A percentile compares a stretch with the other conserved stretches of the same genome.
Conservation (phyloP, 2,797 vertebrate species). For the Chelmon rostratus region DNA sequence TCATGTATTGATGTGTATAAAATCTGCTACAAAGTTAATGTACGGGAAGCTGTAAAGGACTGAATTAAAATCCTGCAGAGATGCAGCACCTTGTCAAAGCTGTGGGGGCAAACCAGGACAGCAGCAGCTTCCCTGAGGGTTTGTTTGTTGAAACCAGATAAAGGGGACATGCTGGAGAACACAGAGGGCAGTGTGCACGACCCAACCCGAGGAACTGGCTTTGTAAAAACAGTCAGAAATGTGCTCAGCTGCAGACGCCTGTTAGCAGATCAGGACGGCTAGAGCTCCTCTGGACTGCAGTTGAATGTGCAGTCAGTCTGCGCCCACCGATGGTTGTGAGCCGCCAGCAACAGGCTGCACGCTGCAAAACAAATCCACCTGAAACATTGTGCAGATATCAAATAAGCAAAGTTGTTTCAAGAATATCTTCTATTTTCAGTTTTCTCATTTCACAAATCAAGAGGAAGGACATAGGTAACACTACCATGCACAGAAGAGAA, state of each 20-base stretch:
- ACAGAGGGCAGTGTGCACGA: slow-evolving; percentile 32
- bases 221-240: slow-evolving; percentile 25
- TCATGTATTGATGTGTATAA: not conserved
- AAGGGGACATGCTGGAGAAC: slow-evolving; percentile 34
- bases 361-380: not conserved
- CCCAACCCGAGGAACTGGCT: slow-evolving; percentile 32
- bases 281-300: not conserved
- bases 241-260: slow-evolving; percentile 52
- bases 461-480: not conserved
- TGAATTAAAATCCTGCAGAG: not conserved
- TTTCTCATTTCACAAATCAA: not conserved
- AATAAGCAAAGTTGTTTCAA: not conserved
- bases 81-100: too few relatives aligned
- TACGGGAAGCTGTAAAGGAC: not conserved
- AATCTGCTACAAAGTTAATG: not conserved
- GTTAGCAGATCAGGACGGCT: slow-evolving; percentile 13
- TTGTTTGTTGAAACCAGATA: slow-evolving; percentile 45
- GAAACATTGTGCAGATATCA: too few relatives aligned
- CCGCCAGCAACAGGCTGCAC: not conserved
- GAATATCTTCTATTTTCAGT: not conserved
- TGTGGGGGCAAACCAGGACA: slow-evolving; percentile 43
- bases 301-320: slow-evolving; percentile 6
- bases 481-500: too few relatives aligned
- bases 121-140: slow-evolving; percentile 36
- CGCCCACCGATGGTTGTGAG: slow-evolving; percentile 30